Conservation (phyloP, 2,113 vertebrate species). For the Corythaeola cristata region DNA sequence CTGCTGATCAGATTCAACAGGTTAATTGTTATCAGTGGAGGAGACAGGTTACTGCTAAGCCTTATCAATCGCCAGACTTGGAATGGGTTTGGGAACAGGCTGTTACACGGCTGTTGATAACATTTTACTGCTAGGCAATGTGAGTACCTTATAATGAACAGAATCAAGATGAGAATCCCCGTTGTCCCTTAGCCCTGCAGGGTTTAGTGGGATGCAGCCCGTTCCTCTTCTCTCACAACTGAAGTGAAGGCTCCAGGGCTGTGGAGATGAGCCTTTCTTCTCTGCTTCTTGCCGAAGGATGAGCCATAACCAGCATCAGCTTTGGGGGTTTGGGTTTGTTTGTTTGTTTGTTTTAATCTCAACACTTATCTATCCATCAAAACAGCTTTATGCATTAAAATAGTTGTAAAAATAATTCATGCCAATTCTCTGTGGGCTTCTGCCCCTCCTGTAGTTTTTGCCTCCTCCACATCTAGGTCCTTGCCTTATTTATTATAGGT, state of each 20-base stretch:
- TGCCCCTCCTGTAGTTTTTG: not conserved
- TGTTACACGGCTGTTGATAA: not conserved
- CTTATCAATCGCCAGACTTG: not conserved
- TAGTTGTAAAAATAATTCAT: not conserved
- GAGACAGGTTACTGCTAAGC: not conserved
- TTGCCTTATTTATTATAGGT: conserved; percentile 14
- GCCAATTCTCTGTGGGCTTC: not conserved
- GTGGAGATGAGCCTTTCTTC: not conserved
- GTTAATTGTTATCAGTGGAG: not conserved
- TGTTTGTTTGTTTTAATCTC: not conserved
- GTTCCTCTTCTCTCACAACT: not conserved
- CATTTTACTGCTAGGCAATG: not conserved
- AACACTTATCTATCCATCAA: not conserved
- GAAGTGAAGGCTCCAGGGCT: not conserved
- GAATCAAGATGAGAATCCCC: not conserved
- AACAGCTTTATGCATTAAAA: not conserved
- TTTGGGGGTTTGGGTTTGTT: not conserved
- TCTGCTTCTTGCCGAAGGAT: not conserved
- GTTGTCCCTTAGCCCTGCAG: not conserved
- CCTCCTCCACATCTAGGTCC: not conserved
- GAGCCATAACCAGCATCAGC: not conserved
- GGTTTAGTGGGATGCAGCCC: not conserved
- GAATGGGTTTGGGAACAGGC: not conserved
- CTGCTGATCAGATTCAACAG: not conserved
- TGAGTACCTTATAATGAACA: not conserved